Evolutionary conservation across 2,888 invertebrate genomes (phyloP), one percentile per base, ranked within the genome.

Genomic region (Aporophyla nigra): DNA sequence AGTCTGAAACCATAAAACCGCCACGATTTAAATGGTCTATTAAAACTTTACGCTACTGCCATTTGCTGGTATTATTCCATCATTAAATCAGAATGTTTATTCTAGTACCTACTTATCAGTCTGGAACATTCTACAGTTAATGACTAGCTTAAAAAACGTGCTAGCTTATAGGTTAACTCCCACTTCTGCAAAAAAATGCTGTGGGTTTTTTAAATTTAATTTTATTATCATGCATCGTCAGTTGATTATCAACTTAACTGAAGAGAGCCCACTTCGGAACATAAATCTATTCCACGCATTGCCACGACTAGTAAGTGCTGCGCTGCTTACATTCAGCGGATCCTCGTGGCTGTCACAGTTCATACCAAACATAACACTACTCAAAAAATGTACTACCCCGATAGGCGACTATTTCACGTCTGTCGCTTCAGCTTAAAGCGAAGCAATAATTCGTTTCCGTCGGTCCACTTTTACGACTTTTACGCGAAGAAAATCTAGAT

Each of bases 381-480:
- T 72, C 12, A 58, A 58, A 62, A 74, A 51, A 16, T 75, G 2
- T 56, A 46, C 51, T 65, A 24, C 7, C 9, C n/a, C 14, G 56
- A 58, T 76, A 76, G 49, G 76, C 76, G 24, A 43, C 33, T 56
- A 62, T 79, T 62, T 76, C 46, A 67, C 33, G 62, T 71, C 66
- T 56, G 56, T 61, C 51, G 40, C 14, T 56, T 73, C 33, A 61
- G 70, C 58, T 76, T 66, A 27, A 67, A 72, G 67, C 27, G 12
- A 40, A 49, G 73, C 63, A 82, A 77, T 69, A 83, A 83, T 83
- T 74, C 56, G 40, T 63, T 53, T 72, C 24, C 59, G 43, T 67
- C 46, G 51, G 70, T 70, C 65, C 74, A 76, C 54, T 86, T 83
- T 86, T 76, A 83, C 80, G 71, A 83, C 46, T 72, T 72, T 68